Percentiles rank a stretch among this genome's conserved stretches.
Evolutionary conservation across 2,888 invertebrate genomes (phyloP).

Genomic region (Eristalis intricaria): DNA sequence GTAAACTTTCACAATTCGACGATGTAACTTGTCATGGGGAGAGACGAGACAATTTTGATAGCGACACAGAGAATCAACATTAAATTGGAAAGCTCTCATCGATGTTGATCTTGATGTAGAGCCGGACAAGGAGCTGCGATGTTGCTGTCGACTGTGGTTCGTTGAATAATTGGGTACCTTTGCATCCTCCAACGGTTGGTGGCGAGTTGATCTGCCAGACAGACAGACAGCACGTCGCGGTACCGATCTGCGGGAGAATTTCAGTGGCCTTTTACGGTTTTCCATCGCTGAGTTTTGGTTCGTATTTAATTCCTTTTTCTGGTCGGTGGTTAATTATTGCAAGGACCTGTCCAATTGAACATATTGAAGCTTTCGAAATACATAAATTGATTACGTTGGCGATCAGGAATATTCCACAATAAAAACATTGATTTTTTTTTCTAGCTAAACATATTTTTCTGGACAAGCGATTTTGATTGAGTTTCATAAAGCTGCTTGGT

Average conservation of each 20-base stretch:
- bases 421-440: slow-evolving; percentile 37
- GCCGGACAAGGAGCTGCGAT: background rate
- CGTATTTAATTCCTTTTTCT: background rate
- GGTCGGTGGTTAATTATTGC: background rate
- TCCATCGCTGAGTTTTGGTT: slow-evolving; percentile 38
- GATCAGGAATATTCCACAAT: slow-evolving; percentile 18
- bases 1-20: slow-evolving; percentile 32
- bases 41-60: slow-evolving; percentile 28
- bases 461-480: slow-evolving; percentile 49
- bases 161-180: background rate
- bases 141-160: background rate
- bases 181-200: background rate
- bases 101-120: slow-evolving; percentile 20
- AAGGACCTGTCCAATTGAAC: slow-evolving; percentile 9
- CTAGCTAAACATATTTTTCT: background rate
- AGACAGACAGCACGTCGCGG: slow-evolving; percentile 16
- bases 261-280: slow-evolving; percentile 47
- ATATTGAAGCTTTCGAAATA: slow-evolving; percentile 20
- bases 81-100: slow-evolving; percentile 57
- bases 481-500: background rate
- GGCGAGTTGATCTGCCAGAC: background rate
- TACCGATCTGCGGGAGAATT: slow-evolving; percentile 18
- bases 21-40: slow-evolving; percentile 11
- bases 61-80: slow-evolving; percentile 27
- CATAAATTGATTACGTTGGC: slow-evolving; percentile 25